Evolutionary conservation across 2,797 vertebrate genomes (phyloP).

Genomic region (Sylvia borin): DNA sequence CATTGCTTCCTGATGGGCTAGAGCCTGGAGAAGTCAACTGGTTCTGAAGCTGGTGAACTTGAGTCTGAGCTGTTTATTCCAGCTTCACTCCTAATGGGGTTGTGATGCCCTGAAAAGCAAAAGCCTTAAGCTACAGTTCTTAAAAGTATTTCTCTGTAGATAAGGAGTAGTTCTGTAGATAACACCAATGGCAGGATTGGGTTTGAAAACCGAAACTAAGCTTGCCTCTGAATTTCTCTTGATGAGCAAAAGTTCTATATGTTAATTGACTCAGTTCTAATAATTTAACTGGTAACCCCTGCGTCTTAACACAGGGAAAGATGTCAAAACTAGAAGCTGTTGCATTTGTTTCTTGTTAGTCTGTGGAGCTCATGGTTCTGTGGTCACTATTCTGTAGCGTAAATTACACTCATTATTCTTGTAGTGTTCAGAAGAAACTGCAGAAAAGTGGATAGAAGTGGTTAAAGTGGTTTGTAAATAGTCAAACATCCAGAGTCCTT

Average conservation of each 20-base stretch:
- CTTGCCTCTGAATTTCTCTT: neutral
- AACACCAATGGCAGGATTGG: neutral
- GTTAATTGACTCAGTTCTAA: neutral
- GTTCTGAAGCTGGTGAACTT: neutral
- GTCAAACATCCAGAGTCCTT: constrained; percentile 78
- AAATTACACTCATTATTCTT: constrained; percentile 34
- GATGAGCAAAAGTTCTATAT: neutral
- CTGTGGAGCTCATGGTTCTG: neutral
- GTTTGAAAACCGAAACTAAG: neutral
- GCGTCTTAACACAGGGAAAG: neutral
- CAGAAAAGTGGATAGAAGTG: constrained; percentile 62
- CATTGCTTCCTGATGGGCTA: rapidly evolving
- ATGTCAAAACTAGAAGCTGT: neutral
- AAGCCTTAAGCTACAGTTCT: neutral
- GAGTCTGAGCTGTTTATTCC: neutral
- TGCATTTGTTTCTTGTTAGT: neutral
- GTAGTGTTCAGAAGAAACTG: constrained; percentile 52
- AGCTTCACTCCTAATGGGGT: neutral
- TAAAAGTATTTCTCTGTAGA: neutral
- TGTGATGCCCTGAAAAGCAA: neutral
- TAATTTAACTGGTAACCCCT: neutral
- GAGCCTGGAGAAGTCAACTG: neutral
- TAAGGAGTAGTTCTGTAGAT: neutral
- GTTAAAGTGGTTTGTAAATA: constrained; percentile 79
- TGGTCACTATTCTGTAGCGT: neutral